Conservation (phyloP, 2,113 vertebrate species). For the Glaucomys volans region DNA sequence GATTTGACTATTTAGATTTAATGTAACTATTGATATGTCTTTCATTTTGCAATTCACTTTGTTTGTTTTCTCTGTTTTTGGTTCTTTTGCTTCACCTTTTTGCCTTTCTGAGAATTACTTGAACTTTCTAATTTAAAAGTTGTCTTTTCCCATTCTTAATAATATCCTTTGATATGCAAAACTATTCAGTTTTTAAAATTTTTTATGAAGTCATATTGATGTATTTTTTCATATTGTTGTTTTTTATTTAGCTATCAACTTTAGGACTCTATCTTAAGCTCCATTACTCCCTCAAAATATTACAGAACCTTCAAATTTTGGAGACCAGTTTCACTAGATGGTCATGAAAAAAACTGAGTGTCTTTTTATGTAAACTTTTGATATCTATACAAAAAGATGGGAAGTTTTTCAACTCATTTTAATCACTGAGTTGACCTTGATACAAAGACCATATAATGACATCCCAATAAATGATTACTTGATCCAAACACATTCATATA, state of each 20-base stretch:
- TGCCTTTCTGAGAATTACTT: not conserved
- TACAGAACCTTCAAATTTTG: not conserved
- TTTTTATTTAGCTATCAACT: not conserved
- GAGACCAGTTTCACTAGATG: not conserved
- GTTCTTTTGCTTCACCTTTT: not conserved
- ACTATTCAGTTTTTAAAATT: not conserved
- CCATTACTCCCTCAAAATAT: not conserved
- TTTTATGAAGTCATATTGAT: not conserved
- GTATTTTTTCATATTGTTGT: not conserved
- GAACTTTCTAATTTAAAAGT: not conserved
- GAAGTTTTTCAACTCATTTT: constrained; percentile 21
- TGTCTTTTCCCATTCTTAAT: not conserved
- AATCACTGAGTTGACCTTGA: not conserved
- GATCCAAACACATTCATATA: not conserved
- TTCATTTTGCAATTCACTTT: not conserved
- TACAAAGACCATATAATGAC: not conserved
- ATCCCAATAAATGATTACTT: not conserved
- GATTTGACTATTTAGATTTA: not conserved
- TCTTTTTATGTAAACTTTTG: not conserved
- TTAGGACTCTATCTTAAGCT: not conserved
- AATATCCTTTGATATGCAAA: not conserved
- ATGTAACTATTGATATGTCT: not conserved
- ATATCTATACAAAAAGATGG: not conserved
- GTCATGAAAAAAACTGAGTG: not conserved
- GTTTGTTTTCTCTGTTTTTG: not conserved